Evolutionary conservation across 64 coral and sea anemone genomes (phyloP).

Genomic region (Montipora cactus): DNA sequence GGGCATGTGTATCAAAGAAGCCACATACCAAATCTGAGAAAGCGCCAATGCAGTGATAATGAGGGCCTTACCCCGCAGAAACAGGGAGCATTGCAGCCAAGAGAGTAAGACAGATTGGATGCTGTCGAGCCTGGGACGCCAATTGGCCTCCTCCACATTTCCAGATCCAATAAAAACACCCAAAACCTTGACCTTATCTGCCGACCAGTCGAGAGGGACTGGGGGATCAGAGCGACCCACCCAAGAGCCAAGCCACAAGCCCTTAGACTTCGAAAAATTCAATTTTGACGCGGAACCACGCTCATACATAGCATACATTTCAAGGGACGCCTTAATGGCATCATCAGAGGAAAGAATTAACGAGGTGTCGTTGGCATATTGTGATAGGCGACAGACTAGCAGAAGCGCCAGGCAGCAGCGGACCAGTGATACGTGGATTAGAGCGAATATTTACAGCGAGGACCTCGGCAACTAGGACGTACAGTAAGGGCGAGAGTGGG

Average conservation of each 20-base stretch:
- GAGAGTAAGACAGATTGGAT: neutral
- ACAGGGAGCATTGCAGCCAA: constrained; percentile 32
- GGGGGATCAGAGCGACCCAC: neutral
- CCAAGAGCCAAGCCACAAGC: neutral
- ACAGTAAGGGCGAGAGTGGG: neutral
- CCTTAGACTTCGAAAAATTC: neutral
- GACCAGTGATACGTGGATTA: neutral
- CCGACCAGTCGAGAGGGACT: neutral
- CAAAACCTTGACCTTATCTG: neutral
- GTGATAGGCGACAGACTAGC: neutral
- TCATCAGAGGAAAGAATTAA: neutral
- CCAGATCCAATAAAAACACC: constrained; percentile 5
- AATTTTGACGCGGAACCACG: neutral
- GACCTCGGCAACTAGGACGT: neutral
- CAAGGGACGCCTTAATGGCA: neutral
- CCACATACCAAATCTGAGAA: constrained; percentile 33
- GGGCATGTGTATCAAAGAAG: neutral
- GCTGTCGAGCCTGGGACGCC: neutral
- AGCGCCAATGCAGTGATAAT: constrained; percentile 18
- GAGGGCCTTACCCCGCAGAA: constrained; percentile 32
- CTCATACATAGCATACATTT: neutral
- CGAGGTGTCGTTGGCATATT: constrained; percentile 48
- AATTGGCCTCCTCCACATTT: neutral
- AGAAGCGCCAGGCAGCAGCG: neutral
- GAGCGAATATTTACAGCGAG: neutral